Evolutionary conservation across 2,888 invertebrate species (phyloP), one percentile per base, ranked within the genome.

Genomic region (Eristalis tenax): DNA sequence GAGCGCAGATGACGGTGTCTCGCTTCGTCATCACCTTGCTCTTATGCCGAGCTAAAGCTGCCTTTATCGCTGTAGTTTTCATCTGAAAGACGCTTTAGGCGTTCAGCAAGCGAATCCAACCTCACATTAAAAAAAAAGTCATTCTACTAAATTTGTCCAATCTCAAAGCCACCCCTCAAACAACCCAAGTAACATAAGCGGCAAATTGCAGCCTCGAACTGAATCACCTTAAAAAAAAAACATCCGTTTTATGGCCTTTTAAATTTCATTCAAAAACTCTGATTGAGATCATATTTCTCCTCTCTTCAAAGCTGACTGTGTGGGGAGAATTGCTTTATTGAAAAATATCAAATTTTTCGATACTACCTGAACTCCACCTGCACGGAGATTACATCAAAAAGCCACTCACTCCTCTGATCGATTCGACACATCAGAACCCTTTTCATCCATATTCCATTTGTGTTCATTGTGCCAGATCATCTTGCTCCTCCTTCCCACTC

Each of bases 381-480:
- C n/a, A 4, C 18, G 50, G 3, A 8, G 18, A 50, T 18, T 32
- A 8, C 50, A 18, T 50, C 50, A 50, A 50, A 50, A 50, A 50
- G 50, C 50, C 50, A 50, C 50, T 50, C 50, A 18, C 50, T 18
- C 50, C 50, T 18, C 18, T 18, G 50, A 50, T 50, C 50, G 50
- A 50, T 18, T 50, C 50, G 50, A 50, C 50, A 50, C 50, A 50
- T 50, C 50, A 50, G 50, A 50, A 50, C 50, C 50, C 50, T 50
- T 50, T 50, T 18, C 50, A 50, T 50, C 18, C 50, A n/a, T 50
- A 8, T 18, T 18, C 50, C 5, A 32, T 32, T 68, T 32, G 8
- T 22, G n/a, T 13, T 56, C 69, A 69, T 56, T 69, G 69, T 69
- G 32, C 32, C 22, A 26, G 50, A 61, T 23, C 15, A 59, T 59